Base-by-base conservation (phyloP, 2,113 vertebrate species). In the Thunnus thynnus region DNA sequence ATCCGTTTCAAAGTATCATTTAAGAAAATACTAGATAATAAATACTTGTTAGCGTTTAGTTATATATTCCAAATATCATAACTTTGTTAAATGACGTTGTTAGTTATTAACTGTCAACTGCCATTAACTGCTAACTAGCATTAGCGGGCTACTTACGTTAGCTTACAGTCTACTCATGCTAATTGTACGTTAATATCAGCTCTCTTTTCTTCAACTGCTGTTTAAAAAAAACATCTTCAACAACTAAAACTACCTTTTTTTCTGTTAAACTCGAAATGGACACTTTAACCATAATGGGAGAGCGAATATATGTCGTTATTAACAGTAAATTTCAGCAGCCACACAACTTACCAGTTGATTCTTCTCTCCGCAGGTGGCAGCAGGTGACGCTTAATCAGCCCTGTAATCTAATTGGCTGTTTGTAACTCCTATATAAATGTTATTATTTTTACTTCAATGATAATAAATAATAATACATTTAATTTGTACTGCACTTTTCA, bases 381-480 rank as follows among this genome's bases (percentile, higher is more conserved):
- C 18, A 60, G 56, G 25, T 85, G 78, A 86, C n/a, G 67, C 5
- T 2, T 0, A 8, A 20, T 61, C 1, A 68, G 18, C 50, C 1
- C n/a, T 62, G 22, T 5, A 3, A 65, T 76, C 25, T 85, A 71
- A 89, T 84, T 90, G 85, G 85, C 61, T 87, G 44, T 69, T 57
- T 47, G 13, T 11, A 50, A 63, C 25, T 41, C 17, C 22, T 22
- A 9, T 41, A 41, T 41, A 9, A 41, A 41, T 9, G 36, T 41
- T 9, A 41, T 41, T 41, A 30, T 30, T 30, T 22, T 30, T 30
- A 30, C 27, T 30, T 30, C 27, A 30, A 4, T 30, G 27, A 30
- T 30, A 30, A 30, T 30, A 30, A 30, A 30, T 30, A 30, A 30
- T 30, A 30, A 30, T 41, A 41, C 36, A 8, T 41, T 41, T 9